Evolutionary conservation across 2,113 vertebrate species (phyloP).

Genomic region (Malurus alboscapulatus): DNA sequence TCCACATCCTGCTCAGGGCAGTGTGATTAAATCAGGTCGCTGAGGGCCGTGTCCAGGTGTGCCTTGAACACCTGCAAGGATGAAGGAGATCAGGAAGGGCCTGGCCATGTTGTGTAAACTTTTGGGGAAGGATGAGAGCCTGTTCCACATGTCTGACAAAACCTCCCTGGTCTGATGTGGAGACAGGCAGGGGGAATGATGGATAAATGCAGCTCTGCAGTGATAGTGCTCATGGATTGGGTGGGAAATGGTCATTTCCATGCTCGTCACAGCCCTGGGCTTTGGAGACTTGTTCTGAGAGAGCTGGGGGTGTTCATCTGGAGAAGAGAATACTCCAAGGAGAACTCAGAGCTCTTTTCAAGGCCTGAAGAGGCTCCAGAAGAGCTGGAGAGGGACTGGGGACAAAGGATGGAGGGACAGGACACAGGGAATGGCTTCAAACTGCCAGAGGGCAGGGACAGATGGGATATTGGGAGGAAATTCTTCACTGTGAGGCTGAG

Average conservation of each 20-base stretch:
- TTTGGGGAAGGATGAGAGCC: not conserved
- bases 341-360: rapidly evolving
- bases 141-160: not conserved
- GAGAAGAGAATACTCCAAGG: rapidly evolving
- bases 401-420: not conserved
- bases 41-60: not conserved
- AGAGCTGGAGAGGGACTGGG: not conserved
- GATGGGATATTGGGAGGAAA: not conserved
- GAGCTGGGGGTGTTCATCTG: not conserved
- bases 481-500: rapidly evolving
- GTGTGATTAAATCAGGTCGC: not conserved
- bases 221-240: rapidly evolving
- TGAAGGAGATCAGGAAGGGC: not conserved
- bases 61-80: not conserved
- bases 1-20: not conserved
- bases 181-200: not conserved
- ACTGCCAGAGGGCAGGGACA: not conserved
- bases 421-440: not conserved
- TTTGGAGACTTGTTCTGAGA: not conserved
- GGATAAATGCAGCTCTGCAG: not conserved
- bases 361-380: rapidly evolving
- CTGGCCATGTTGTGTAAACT: not conserved
- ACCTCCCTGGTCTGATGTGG: not conserved
- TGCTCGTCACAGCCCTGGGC: not conserved
- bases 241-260: not conserved